Base-by-base conservation (phyloP, 2,888 invertebrate genomes). In the Microplitis manilae region DNA sequence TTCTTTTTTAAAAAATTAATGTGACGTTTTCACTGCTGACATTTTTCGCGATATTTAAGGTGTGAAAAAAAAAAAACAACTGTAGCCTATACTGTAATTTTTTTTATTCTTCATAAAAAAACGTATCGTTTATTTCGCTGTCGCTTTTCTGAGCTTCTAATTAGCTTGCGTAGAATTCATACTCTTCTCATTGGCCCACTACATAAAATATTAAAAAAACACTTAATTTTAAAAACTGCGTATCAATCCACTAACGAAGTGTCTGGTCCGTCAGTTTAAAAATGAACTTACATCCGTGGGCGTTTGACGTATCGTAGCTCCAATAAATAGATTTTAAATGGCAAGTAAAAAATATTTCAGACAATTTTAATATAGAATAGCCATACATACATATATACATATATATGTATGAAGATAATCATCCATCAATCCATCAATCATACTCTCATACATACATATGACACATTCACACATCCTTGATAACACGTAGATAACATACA, bases 401-500 rank as follows among this genome's bases (percentile, higher is more conserved):
- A 15, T 39, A n/a, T 39, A 61, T 71, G 41, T n/a, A 73, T 59
- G 59, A 60, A 59, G 50, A 50, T 50, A 50, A 13, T 8, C 8
- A 50, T 50, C 50, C 5, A 50, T 50, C 50, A 50, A 50, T 8
- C 50, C 9, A 50, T 50, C 13, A 50, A 13, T 60, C 61, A n/a
- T 5, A 59, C 40, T 62, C 61, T 61, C 30, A 68, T 67, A 73
- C 30, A 30, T 30, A 62, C 62, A 17, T n/a, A 6, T 30, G 65
- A 65, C 30, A 65, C 65, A 65, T 68, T 71, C 30, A 30, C 30
- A 30, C 30, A 30, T 30, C 30, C 30, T 50, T 75, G 75, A 76
- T 60, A 73, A 38, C 65, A 73, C 7, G 59, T 15, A 68, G 59
- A 71, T 71, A 68, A 67, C 68, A 59, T 72, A 76, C 59, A 74